Conservation (phyloP, 2,113 vertebrate species). For the Austrofundulus limnaeus region DNA sequence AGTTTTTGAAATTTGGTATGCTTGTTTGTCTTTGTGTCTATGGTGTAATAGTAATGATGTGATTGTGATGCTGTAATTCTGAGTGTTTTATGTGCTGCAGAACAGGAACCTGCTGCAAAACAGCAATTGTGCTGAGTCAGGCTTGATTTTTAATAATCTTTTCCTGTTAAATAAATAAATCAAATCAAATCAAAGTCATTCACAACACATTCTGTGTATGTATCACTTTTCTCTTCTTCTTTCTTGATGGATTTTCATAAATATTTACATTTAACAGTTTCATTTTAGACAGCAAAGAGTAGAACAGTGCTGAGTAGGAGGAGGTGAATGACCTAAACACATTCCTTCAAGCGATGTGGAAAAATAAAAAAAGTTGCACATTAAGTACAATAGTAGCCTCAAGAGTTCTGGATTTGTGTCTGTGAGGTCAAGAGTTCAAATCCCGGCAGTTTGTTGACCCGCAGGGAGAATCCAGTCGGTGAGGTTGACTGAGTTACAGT, state of each 20-base stretch:
- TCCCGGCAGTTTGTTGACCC: constrained; percentile 5
- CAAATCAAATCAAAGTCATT: no score
- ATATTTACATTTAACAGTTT: constrained; percentile 11
- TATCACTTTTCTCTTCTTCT: constrained; percentile 31
- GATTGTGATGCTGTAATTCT: no score
- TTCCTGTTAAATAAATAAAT: no score
- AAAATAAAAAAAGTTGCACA: neutral
- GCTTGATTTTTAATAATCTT: no score
- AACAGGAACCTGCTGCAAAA: no score
- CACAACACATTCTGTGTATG: no score
- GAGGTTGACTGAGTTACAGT: constrained; percentile 16
- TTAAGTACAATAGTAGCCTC: constrained; percentile 23
- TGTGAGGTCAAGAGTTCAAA: constrained; percentile 44
- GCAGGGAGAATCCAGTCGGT: constrained; percentile 17
- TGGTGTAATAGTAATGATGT: no score
- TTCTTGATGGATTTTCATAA: constrained; percentile 54
- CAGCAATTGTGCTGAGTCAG: no score
- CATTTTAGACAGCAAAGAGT: constrained; percentile 23
- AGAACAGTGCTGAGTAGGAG: constrained; percentile 10
- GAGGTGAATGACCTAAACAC: constrained; percentile 32
- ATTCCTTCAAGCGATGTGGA: neutral
- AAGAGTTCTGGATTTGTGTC: constrained; percentile 11
- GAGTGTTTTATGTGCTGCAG: no score
- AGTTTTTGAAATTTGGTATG: no score
- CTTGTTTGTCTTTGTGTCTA: no score